Evolutionary conservation across 2,888 invertebrate genomes (phyloP), one percentile per base, ranked within the genome.

Genomic region (Heteropelma amictum): DNA sequence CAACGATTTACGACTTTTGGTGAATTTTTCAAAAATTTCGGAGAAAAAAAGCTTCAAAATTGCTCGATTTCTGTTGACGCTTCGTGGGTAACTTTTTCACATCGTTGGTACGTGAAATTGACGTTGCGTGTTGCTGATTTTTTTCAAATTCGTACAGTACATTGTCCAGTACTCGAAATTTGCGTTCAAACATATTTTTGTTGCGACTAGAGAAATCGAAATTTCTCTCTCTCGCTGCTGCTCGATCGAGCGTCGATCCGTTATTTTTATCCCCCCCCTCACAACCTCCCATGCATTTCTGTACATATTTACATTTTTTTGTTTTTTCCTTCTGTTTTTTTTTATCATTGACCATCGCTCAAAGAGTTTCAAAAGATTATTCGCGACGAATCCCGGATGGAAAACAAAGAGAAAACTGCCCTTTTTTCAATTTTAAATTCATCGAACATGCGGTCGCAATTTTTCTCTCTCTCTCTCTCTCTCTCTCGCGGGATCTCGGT

Each of bases 321-420:
- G n/a, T n/a, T n/a, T n/a, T n/a, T n/a, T n/a, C n/a, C n/a, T 65
- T 12, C 65, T 58, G n/a, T 63, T 40, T 45, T 60, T 54, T 60
- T 47, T 69, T 47, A 54, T 45, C 30, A 40, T 38, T 68, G 28
- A 64, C 33, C 10, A 40, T 53, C 40, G 67, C 33, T 42, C 33
- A 60, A 30, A 45, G 14, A 64, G 21, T 47, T 47, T 60, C 5
- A 5, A 56, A 53, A 47, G 45, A 45, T 61, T 49, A 19, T n/a
- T 54, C 21, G 38, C 38, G 47, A 56, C 26, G 61, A 60, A 51
- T 28, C 17, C 21, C 28, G n/a, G 60, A 28, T 19, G 12, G 42
- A 17, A 65, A 60, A 8, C 23, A 47, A 64, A 56, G 38, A n/a
- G n/a, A 26, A 58, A 12, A 56, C 45, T 63, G 7, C 19, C 21